These are phyloP conservation scores for Rynchops niger DNA, from an alignment of 2,113 vertebrate species.

Conservation along the genomic window DNA sequence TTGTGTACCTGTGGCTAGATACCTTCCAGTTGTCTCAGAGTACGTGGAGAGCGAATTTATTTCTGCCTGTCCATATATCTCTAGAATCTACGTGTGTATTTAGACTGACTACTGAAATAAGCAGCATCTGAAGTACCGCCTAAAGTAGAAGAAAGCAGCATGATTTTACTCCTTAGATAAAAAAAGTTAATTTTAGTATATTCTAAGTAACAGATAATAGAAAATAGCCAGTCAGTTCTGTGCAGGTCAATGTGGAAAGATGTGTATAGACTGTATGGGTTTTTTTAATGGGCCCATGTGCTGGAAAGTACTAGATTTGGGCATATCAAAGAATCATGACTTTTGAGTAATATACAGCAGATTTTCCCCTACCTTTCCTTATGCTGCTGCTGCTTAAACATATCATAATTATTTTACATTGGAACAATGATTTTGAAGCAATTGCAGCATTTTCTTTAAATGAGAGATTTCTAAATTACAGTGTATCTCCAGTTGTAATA, in stretches of 20 bases:
- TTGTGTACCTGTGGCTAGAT: neutral
- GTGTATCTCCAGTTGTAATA: neutral
- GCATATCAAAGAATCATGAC: rapidly evolving
- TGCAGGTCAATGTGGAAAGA: neutral
- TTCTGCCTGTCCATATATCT: neutral
- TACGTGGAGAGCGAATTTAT: neutral
- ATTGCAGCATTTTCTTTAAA: neutral
- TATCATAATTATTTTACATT: neutral
- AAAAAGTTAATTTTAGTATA: neutral
- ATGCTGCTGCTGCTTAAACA: neutral
- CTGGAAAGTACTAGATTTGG: neutral
- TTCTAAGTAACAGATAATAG: neutral
- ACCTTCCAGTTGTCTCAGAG: neutral
- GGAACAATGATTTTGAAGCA: neutral
- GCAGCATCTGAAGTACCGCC: neutral
- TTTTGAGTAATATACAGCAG: neutral
- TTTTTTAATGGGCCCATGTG: neutral
- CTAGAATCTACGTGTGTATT: neutral
- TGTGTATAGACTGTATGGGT: neutral
- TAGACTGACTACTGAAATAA: neutral
- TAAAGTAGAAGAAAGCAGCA: neutral
- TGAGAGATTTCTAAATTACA: neutral
- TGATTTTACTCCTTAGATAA: neutral
- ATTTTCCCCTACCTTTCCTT: neutral
- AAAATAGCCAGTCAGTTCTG: neutral